Percentiles rank a stretch among this genome's conserved stretches.
Evolutionary conservation across 2,797 vertebrate species (phyloP).

Genomic region (Alosa sapidissima): DNA sequence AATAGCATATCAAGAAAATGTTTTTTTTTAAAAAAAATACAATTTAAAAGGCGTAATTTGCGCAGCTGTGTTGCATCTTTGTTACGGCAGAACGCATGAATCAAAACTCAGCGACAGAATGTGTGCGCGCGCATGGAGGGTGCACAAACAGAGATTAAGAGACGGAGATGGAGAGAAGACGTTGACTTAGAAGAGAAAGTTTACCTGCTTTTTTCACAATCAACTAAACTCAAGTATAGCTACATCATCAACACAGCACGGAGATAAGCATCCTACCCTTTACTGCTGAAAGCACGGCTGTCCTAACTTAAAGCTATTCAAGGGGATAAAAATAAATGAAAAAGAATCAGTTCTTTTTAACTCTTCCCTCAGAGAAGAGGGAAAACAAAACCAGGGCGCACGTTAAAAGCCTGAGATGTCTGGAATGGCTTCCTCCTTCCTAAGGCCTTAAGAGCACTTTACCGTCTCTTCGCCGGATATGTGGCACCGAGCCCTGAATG

Average conservation of each 20-base stretch:
- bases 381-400: constrained; percentile 20
- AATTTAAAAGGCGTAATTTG: constrained; percentile 5
- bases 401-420: constrained; percentile 39
- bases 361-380: neutral
- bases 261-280: neutral
- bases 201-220: neutral
- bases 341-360: constrained; percentile 2
- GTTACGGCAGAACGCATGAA: neutral
- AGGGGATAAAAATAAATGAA: constrained; percentile 13
- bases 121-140: neutral
- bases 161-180: neutral
- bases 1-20: neutral
- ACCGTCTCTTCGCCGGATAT: neutral
- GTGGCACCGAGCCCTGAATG: neutral
- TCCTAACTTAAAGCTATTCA: neutral
- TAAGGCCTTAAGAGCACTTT: constrained; percentile 45
- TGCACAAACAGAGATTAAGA: neutral
- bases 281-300: neutral
- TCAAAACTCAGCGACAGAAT: neutral
- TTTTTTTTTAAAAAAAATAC: neutral
- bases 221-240: neutral
- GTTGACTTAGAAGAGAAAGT: neutral
- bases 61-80: neutral
- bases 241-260: neutral
- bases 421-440: constrained; percentile 29